A percentile compares a stretch with the other conserved stretches of the same genome.
These are phyloP conservation scores for Cynoglossus semilaevis DNA, from an alignment of 2,113 vertebrate species.

Conservation along the genomic window DNA sequence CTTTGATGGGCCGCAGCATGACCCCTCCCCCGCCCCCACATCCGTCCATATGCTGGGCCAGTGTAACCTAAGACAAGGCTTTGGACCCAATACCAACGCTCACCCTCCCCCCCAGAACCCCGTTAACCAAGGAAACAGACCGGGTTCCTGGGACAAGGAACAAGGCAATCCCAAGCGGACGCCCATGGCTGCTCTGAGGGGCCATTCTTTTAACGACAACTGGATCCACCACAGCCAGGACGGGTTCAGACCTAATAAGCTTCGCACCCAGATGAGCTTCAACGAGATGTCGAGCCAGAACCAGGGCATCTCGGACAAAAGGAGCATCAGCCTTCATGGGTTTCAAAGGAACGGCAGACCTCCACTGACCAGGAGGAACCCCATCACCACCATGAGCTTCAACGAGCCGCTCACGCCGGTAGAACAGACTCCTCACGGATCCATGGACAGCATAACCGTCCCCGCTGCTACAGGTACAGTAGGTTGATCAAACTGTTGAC, in stretches of 20 bases:
- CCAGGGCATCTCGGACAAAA: constrained; percentile 84
- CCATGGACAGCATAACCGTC: constrained; percentile 93
- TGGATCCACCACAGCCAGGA: constrained; percentile 87
- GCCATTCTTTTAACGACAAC: constrained; percentile 88
- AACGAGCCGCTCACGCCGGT: constrained; percentile 88
- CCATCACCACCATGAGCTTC: constrained; percentile 91
- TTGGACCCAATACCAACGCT: constrained; percentile 75
- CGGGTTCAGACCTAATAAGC: constrained; percentile 87
- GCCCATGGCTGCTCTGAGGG: constrained; percentile 86
- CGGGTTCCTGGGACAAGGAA: constrained; percentile 89
- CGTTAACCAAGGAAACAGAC: constrained; percentile 65
- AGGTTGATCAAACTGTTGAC: not conserved
- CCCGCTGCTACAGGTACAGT: constrained; percentile 88
- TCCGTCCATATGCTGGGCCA: constrained; percentile 89
- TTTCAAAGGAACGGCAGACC: constrained; percentile 82
- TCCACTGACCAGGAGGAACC: constrained; percentile 81
- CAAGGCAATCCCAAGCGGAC: constrained; percentile 88
- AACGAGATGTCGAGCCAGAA: constrained; percentile 85
- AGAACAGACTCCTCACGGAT: constrained; percentile 90
- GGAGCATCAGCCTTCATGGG: constrained; percentile 86
- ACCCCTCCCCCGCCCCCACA: constrained; percentile 76
- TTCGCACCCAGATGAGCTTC: constrained; percentile 91
- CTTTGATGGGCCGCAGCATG: constrained; percentile 82
- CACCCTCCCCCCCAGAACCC: constrained; percentile 69
- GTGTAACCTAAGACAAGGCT: constrained; percentile 87